phyloP scores from a whole-genome alignment of 2,888 invertebrate genomes.

The Creontiades dilutus region DNA sequence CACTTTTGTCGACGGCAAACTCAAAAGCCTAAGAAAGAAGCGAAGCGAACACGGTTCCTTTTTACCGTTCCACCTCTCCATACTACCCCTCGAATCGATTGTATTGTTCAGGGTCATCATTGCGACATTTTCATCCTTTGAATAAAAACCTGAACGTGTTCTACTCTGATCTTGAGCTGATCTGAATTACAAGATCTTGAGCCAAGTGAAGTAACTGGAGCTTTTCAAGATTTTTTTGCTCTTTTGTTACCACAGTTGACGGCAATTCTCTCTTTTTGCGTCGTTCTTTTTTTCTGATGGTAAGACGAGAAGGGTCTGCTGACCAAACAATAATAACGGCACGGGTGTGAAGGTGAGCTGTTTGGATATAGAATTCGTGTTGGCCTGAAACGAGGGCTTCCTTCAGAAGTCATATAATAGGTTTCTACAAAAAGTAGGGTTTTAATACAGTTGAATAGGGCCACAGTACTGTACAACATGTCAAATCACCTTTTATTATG shows the following conservation, averaged over 20 bases:
- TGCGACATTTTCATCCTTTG: not conserved
- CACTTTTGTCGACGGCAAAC: not conserved
- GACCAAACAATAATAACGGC: constrained; percentile 27
- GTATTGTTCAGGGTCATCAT: constrained; percentile 32
- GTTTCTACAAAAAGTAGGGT: not conserved
- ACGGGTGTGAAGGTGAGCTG: constrained; percentile 29
- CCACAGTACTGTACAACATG: too few relatives aligned
- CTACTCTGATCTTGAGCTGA: not conserved
- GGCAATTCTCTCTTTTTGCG: not conserved
- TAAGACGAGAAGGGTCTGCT: constrained; percentile 2
- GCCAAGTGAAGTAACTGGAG: constrained; percentile 19
- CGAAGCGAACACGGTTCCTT: constrained; percentile 22
- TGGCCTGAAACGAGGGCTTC: not conserved
- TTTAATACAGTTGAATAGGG: not conserved
- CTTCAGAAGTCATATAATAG: not conserved
- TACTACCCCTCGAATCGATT: not conserved
- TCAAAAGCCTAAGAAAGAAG: not conserved
- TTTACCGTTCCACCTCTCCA: not conserved
- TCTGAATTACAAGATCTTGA: constrained; percentile 35
- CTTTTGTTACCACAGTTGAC: not conserved
- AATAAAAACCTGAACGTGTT: not conserved
- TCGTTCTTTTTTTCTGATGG: not conserved
- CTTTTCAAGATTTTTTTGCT: not conserved
- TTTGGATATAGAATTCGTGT: not conserved
- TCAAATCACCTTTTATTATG: too few relatives aligned